Evolutionary conservation across 1,140 invertebrate genomes (phyloP).

Genomic region (Cecropterus lyciades): DNA sequence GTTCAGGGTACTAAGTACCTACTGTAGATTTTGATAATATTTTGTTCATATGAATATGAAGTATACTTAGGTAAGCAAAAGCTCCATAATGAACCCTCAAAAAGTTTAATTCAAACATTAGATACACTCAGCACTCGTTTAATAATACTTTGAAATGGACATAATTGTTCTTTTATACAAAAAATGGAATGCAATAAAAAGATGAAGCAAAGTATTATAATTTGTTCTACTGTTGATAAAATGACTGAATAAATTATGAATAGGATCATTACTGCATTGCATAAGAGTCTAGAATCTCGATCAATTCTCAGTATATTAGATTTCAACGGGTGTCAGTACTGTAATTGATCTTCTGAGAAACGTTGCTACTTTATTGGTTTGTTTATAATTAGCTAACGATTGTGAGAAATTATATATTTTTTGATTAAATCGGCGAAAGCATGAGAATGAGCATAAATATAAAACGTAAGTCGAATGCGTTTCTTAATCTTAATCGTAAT

Average conservation of each 20-base stretch:
- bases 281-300: slow-evolving; percentile 5
- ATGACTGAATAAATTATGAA: slow-evolving; percentile 1
- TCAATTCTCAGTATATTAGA: slow-evolving; percentile 22
- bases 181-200: not conserved
- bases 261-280: slow-evolving; percentile 3
- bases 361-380: slow-evolving; percentile 18
- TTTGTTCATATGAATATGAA: too few relatives aligned
- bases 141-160: too few relatives aligned
- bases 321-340: slow-evolving; percentile 21
- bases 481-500: slow-evolving; percentile 38
- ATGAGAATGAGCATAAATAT: not conserved
- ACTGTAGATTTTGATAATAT: too few relatives aligned
- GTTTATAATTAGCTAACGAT: not conserved
- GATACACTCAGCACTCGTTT: too few relatives aligned
- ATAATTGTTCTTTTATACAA: too few relatives aligned
- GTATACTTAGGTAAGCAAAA: too few relatives aligned
- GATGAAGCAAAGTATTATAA: not conserved
- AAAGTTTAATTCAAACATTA: too few relatives aligned
- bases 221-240: not conserved
- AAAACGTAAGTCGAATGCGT: not conserved
- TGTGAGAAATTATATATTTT: not conserved
- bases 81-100: too few relatives aligned
- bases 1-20: too few relatives aligned
- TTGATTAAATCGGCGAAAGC: not conserved
- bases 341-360: slow-evolving; percentile 18